Conservation (phyloP, 2,113 vertebrate species). For the Oncorhynchus nerka region DNA sequence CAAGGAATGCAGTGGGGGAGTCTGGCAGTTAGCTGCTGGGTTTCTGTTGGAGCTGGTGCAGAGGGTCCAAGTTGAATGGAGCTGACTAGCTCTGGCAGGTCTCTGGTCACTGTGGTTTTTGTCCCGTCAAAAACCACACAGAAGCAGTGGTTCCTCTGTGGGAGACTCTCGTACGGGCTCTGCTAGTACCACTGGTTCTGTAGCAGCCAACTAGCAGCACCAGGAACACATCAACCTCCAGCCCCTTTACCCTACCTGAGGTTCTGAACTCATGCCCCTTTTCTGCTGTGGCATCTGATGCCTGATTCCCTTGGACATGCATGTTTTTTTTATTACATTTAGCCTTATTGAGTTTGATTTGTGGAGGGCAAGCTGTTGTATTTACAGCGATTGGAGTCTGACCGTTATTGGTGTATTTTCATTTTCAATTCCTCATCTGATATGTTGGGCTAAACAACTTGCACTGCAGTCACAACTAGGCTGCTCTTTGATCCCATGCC, state of each 20-base stretch:
- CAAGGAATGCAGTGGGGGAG: conserved; percentile 28
- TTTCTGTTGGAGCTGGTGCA: conserved; percentile 39
- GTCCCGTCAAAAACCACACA: conserved; percentile 46
- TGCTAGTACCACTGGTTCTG: background rate
- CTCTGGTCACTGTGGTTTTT: conserved; percentile 68
- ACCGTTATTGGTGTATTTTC: conserved; percentile 45
- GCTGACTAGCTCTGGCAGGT: conserved; percentile 64
- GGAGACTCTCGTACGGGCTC: conserved; percentile 22
- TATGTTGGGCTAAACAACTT: conserved; percentile 50
- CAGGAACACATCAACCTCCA: conserved; percentile 30
- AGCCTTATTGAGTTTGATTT: conserved; percentile 57
- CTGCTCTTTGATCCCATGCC: conserved; percentile 40
- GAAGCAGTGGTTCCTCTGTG: conserved; percentile 52
- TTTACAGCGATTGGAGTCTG: conserved; percentile 31
- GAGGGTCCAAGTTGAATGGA: conserved; percentile 53
- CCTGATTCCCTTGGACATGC: conserved; percentile 53
- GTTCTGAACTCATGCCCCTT: conserved; percentile 31
- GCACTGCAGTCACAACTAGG: conserved; percentile 31
- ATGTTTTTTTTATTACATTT: conserved; percentile 47
- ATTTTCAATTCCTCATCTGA: conserved; percentile 48
- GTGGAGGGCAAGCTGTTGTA: conserved; percentile 39
- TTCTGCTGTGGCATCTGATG: conserved; percentile 31
- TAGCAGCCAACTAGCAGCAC: conserved; percentile 27
- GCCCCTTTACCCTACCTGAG: conserved; percentile 18
- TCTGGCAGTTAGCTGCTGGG: conserved; percentile 35